Base-by-base conservation (phyloP, 2,797 vertebrate species). In the Argya squamiceps region DNA sequence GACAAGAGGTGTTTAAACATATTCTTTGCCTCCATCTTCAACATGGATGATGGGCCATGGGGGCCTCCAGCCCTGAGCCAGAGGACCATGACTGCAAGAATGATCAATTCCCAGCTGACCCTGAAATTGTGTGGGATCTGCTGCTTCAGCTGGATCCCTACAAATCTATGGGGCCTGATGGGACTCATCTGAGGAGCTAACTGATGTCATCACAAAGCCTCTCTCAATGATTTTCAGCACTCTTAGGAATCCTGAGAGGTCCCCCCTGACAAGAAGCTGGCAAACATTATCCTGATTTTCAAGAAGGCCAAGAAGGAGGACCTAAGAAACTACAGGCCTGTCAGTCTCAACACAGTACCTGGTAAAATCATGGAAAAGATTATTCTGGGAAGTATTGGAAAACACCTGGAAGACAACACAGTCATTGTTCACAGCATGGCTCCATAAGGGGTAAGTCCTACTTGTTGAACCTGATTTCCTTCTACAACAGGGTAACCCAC, bases 11-110 rank as follows among this genome's bases (percentile, higher is more conserved):
- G 24, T 74, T 80, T 74, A 67, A 65, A 67, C 1, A 1, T 14
- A 22, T 39, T 67, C 20, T 52, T 65, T 34, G 16, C 29, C 20
- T 73, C 23, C 6, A 4, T 29, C 44, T 73, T 65, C 76, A 65
- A 30, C 44, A 79, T 0, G 0, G 29, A 37, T 44, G 19, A 50
- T 17, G 11, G 32, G n/a, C 44, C 27, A 64, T 0, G 0, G 27
- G 7, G 14, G 18, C 27, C 43, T 36, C 65, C 16, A 15, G 27
- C 32, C 49, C 50, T 43, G 50, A 64, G 18, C 43, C 16, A 20
- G 15, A 36, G 30, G 12, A 63, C 26, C 22, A 43, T 27, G 49
- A 49, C 43, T 49, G 26, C 0, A 0, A 71, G 32, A 64, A 49
- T n/a, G 5, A 50, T 29, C 43, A 36, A 9, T 49, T 70, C 22